Percentiles rank a stretch among this genome's conserved stretches.
phyloP scores from a whole-genome alignment of 2,113 vertebrate genomes.

The Shinisaurus crocodilurus region DNA sequence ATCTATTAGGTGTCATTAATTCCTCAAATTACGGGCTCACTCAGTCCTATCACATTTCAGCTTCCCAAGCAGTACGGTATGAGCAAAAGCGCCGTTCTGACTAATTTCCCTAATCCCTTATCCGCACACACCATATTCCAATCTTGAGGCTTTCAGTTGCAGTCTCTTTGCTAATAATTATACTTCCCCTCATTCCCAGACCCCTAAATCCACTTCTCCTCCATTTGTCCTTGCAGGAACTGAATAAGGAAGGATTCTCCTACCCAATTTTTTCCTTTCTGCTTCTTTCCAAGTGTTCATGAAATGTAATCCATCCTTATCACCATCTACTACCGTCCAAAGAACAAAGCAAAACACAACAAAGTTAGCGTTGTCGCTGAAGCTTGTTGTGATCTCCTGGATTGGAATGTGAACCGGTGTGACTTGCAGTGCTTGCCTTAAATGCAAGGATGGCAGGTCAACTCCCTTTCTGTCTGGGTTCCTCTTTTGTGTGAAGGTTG shows the following conservation, averaged over 20 bases:
- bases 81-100: neutral
- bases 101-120: neutral
- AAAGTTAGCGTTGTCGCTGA: neutral
- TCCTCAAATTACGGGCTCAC: neutral
- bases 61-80: neutral
- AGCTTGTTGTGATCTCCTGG: neutral
- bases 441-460: no score
- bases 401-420: neutral
- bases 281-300: neutral
- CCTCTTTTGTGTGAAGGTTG: no score
- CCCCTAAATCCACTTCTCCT: neutral
- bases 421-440: neutral
- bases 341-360: neutral
- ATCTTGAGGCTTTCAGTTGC: neutral
- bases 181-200: neutral
- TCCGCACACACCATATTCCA: neutral
- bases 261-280: neutral
- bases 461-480: no score
- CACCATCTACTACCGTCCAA: neutral
- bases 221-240: neutral
- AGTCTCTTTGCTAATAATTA: neutral
- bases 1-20: neutral
- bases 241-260: neutral
- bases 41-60: neutral
- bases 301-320: neutral